Evolutionary conservation across 2,113 vertebrate genomes (phyloP).

Genomic region (Dendropsophus ebraccatus): DNA sequence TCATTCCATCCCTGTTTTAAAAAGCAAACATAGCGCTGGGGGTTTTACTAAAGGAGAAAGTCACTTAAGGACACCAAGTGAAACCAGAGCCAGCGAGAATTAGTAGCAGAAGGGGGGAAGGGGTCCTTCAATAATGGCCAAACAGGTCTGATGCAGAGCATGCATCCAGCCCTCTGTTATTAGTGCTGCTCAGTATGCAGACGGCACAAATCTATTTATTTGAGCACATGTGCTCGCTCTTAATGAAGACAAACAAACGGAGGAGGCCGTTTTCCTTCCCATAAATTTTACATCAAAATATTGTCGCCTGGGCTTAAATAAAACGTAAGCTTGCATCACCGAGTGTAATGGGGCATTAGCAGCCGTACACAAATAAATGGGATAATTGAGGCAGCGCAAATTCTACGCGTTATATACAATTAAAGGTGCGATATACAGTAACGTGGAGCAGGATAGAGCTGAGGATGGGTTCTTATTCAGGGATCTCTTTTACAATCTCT

Average conservation of each 20-base stretch:
- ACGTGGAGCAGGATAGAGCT: not conserved
- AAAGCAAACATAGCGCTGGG: slow-evolving; percentile 78
- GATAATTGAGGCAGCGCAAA: not conserved
- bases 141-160: slow-evolving; percentile 27
- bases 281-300: not conserved
- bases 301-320: not conserved
- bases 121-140: slow-evolving; percentile 34
- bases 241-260: slow-evolving; percentile 12
- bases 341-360: not conserved
- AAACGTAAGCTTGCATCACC: not conserved
- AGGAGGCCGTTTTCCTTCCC: not conserved
- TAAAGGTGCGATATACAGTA: not conserved
- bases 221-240: slow-evolving; percentile 16
- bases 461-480: not conserved
- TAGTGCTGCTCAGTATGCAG: slow-evolving; percentile 22
- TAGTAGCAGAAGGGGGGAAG: slow-evolving; percentile 24
- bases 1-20: slow-evolving; percentile 70
- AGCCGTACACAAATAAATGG: not conserved
- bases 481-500: not conserved
- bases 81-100: slow-evolving; percentile 52
- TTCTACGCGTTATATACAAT: not conserved
- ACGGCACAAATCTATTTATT: slow-evolving; percentile 7
- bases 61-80: slow-evolving; percentile 77
- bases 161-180: slow-evolving; percentile 18
- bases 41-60: slow-evolving; percentile 77